Evolutionary conservation across 1,140 invertebrate species (phyloP), one percentile per base, ranked within the genome.

Genomic region (Drosophila miranda): DNA sequence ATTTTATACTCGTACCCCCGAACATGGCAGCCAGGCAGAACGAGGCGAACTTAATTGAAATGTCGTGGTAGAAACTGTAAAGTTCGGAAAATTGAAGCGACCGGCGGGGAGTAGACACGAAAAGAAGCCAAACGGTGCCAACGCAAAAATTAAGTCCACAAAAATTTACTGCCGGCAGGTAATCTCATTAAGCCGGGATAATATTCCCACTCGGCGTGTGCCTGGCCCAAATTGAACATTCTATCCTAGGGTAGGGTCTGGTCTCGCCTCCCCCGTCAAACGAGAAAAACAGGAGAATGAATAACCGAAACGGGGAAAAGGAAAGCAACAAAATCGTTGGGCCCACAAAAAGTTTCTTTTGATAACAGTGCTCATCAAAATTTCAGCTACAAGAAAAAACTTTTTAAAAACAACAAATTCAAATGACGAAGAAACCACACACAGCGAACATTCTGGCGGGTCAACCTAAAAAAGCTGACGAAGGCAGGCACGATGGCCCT

Each of bases 351-450:
- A 62, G 61, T 87, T 81, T 55, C 64, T 67, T 70, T 87, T 87
- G 75, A 87, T 87, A 87, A 82, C 60, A 78, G 52, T 48, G 62
- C 78, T 78, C 82, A 87, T 87, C 78, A 87, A 87, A 82, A 82
- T 67, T 87, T 87, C 54, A 70, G 66, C 67, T 73, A 88, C 82
- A 87, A 87, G 82, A 75, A 82, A 86, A 87, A 87, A 78, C 75
- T 87, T 87, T 87, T 87, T 64, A 71, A 67, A 23, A 73, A 60
- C 43, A 68, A 58, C 46, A 74, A 83, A 71, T 79, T 74, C 66
- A 60, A 77, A 74, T 74, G 62, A 49, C 78, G 72, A 63, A 67
- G 72, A 63, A 67, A 42, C 63, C 76, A 79, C 72, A 84, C 66
- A 79, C 66, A 84, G 59, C 43, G 62, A 19, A 38, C 54, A 19